Conservation (phyloP, 2,888 invertebrate genomes). For the Drosophila merina region DNA sequence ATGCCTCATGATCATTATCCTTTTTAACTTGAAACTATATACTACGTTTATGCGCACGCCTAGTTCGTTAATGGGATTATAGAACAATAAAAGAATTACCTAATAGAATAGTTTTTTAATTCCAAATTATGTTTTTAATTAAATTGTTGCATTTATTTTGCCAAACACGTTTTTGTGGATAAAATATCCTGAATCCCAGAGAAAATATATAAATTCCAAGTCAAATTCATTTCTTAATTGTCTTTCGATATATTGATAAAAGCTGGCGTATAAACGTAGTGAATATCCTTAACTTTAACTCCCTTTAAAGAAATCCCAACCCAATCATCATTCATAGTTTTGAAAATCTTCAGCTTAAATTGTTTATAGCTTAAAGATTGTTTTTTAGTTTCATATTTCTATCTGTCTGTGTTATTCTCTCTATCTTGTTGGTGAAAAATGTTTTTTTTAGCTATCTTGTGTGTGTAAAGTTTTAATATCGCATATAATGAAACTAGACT, state of each 20-base stretch:
- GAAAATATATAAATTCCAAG: too few species aligned
- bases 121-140: too few species aligned
- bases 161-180: too few species aligned
- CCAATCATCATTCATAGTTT: conserved; percentile 34
- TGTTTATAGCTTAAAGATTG: conserved; percentile 73
- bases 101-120: too few species aligned
- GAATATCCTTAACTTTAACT: background rate
- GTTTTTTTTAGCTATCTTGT: conserved; percentile 73
- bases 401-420: conserved; percentile 34
- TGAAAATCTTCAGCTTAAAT: conserved; percentile 25
- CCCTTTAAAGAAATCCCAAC: conserved; percentile 1
- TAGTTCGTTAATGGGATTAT: too few species aligned
- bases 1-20: background rate
- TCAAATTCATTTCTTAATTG: background rate
- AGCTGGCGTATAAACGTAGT: conserved; percentile 30
- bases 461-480: conserved; percentile 72
- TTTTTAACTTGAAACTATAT: background rate
- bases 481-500: conserved; percentile 46
- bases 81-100: too few species aligned
- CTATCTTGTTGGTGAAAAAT: conserved; percentile 46
- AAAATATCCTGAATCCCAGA: too few species aligned
- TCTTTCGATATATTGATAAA: background rate
- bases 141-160: too few species aligned
- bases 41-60: conserved; percentile 39
- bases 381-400: conserved; percentile 47